Evolutionary conservation across 53 echinoderm and acorn worm genomes (phyloP).

Genomic region (Temnopleurus reevesii): DNA sequence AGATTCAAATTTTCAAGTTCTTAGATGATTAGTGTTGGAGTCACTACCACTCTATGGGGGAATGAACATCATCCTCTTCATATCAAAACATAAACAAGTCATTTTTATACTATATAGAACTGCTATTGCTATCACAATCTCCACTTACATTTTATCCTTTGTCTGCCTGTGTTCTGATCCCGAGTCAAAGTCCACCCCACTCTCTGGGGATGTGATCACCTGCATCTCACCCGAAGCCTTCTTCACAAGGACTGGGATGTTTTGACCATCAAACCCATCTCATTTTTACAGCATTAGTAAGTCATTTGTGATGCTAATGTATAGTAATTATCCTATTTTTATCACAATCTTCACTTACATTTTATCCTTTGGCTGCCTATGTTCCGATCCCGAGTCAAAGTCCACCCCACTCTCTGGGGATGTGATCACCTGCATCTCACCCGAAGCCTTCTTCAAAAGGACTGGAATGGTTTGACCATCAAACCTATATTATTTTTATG

Average conservation of each 20-base stretch:
- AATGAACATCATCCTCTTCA: too few relatives aligned
- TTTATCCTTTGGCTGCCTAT: slow-evolving; percentile 17
- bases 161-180: slow-evolving; percentile 37
- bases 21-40: too few relatives aligned
- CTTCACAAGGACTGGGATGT: slow-evolving; percentile 47
- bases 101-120: too few relatives aligned
- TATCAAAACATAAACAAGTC: too few relatives aligned
- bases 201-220: slow-evolving; percentile 68
- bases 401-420: slow-evolving; percentile 80
- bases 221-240: slow-evolving; percentile 60
- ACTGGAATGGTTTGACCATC: slow-evolving; percentile 51
- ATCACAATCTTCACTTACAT: too few relatives aligned
- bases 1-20: too few relatives aligned
- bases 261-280: slow-evolving; percentile 50
- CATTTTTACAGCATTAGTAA: too few relatives aligned
- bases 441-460: slow-evolving; percentile 47
- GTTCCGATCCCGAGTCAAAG: slow-evolving; percentile 66
- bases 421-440: slow-evolving; percentile 59
- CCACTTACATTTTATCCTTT: slow-evolving; percentile 47
- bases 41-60: too few relatives aligned
- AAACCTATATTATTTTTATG: too few relatives aligned
- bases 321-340: too few relatives aligned
- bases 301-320: too few relatives aligned
- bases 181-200: slow-evolving; percentile 78
- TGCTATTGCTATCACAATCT: too few relatives aligned